Evolutionary conservation across 2,797 vertebrate species (phyloP), one percentile per base, ranked within the genome.

Genomic region (Bovichtus variegatus): DNA sequence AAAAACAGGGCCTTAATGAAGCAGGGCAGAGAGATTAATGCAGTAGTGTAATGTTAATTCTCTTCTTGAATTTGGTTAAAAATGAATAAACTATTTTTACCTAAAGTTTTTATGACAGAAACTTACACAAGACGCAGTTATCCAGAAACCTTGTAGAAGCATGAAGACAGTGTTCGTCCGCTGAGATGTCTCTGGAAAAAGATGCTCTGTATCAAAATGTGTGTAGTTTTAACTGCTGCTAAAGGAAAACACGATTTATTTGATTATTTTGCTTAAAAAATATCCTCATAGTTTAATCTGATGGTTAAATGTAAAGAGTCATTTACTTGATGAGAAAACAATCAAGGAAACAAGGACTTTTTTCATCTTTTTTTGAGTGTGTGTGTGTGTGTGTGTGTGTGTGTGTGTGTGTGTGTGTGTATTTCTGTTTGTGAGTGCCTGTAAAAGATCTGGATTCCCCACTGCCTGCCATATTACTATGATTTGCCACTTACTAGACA

Each of bases 401-500:
- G 36, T 66, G 11, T 61, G 27, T n/a, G 23, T 50, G 19, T 29
- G 4, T 40, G 40, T 23, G 7, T 60, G 12, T 47, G 40, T 59
- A 13, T 67, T n/a, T 40, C 41, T 49, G 10, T 69, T 46, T 62
- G 38, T 47, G 31, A 71, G 31, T 51, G 18, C 61, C 40, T 41
- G n/a, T 31, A 29, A 69, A 76, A 81, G 78, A 65, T 31, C 60
- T 70, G 63, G 81, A 79, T 83, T 84, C 82, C 81, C 76, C 53
- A 74, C 82, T 76, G 78, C 74, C 86, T 89, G 81, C 75, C 80
- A 73, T 81, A 78, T 90, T 83, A 79, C 87, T 83, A 70, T 83
- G 82, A 90, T 91, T 90, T 86, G 78, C 86, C 87, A 78, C 89
- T 91, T 87, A 89, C 88, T 88, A 87, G 77, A 90, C 85, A 90